phyloP scores from a whole-genome alignment of 2,797 vertebrate species.

The Phyllotis vaccarum region DNA sequence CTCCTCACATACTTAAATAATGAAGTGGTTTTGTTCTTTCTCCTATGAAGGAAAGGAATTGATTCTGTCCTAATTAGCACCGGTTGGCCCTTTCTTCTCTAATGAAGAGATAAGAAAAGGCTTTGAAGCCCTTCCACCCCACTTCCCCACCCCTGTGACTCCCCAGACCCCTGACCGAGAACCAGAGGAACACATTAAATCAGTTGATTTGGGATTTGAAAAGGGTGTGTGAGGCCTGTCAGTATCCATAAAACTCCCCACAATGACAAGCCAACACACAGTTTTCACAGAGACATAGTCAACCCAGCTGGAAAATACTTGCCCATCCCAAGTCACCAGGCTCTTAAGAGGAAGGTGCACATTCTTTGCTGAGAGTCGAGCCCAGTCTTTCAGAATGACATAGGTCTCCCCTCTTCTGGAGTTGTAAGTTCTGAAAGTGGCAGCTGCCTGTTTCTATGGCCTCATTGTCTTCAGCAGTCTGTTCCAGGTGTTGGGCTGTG shows the following conservation, averaged over 20 bases:
- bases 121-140: neutral
- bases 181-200: neutral
- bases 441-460: neutral
- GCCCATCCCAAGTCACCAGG: neutral
- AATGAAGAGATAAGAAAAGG: neutral
- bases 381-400: constrained; percentile 36
- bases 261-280: no score
- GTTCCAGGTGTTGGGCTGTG: constrained; percentile 71
- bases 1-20: neutral
- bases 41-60: neutral
- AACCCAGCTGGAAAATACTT: neutral
- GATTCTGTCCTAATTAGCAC: neutral
- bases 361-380: constrained; percentile 32
- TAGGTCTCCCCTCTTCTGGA: neutral
- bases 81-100: neutral
- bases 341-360: constrained; percentile 26
- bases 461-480: constrained; percentile 72
- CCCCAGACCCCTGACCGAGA: neutral
- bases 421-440: neutral
- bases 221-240: neutral
- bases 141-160: neutral
- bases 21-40: neutral
- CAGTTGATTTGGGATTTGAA: constrained; percentile 36
- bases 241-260: neutral
- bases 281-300: neutral